Evolutionary conservation across 2,797 vertebrate species (phyloP).

Genomic region (Luscinia megarhynchos): DNA sequence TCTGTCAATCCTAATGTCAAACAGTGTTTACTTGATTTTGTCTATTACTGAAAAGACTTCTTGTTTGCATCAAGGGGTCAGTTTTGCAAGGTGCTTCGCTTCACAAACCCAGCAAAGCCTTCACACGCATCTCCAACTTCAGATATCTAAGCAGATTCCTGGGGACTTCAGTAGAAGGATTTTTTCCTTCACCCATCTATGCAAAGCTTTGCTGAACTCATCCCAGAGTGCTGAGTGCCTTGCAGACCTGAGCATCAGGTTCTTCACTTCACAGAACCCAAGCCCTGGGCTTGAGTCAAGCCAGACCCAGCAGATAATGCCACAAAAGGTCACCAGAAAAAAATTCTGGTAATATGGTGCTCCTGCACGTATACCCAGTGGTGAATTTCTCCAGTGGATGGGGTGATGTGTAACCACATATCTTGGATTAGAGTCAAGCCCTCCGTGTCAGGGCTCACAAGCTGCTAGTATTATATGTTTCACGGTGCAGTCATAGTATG

Average conservation of each 20-base stretch:
- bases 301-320: background rate
- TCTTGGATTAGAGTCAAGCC: constrained; percentile 40
- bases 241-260: background rate
- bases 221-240: background rate
- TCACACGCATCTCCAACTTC: background rate
- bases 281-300: constrained; percentile 38
- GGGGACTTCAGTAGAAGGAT: background rate
- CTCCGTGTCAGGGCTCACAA: background rate
- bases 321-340: background rate
- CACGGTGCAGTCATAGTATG: constrained; percentile 10
- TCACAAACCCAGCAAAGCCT: background rate
- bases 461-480: constrained; percentile 61
- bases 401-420: constrained; percentile 28
- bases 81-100: constrained; percentile 1
- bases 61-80: constrained; percentile 42
- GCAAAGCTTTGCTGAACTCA: background rate
- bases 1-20: constrained; percentile 2
- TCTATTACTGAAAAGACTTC: constrained; percentile 15
- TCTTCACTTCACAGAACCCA: background rate
- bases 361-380: background rate
- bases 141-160: background rate
- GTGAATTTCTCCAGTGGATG: constrained; percentile 38
- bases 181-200: background rate
- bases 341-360: constrained; percentile 9
- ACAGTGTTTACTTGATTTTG: constrained; percentile 50